phyloP scores from a whole-genome alignment of 2,113 vertebrate genomes.

The Lagopus leucura region DNA sequence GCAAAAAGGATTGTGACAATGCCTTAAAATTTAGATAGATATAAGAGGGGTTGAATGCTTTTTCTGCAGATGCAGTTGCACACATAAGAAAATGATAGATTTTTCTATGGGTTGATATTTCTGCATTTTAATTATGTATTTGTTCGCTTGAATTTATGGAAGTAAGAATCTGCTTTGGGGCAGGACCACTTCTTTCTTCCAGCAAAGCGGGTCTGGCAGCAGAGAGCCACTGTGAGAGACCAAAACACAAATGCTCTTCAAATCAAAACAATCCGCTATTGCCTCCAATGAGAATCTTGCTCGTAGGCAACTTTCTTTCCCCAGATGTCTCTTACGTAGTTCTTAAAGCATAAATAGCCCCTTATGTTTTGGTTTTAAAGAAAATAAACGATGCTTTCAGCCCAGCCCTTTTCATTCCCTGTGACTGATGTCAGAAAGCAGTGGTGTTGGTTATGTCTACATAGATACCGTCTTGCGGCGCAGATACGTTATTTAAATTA shows the following conservation, averaged over 20 bases:
- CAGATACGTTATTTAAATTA: conserved; percentile 71
- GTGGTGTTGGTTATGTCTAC: conserved; percentile 38
- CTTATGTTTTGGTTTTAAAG: conserved; percentile 50
- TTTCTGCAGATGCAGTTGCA: not conserved
- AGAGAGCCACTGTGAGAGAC: not conserved
- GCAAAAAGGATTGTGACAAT: fast-evolving
- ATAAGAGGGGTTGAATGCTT: not conserved
- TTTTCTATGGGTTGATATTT: not conserved
- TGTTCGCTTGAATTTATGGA: not conserved
- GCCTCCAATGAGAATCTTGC: not conserved
- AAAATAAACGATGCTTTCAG: conserved; percentile 60
- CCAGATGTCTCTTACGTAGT: not conserved
- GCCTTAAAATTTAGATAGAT: not conserved
- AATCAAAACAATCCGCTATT: not conserved
- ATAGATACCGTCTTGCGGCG: conserved; percentile 44
- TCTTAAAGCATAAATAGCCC: conserved; percentile 33
- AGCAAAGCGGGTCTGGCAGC: not conserved
- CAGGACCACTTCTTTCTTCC: not conserved
- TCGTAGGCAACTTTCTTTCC: conserved; percentile 31
- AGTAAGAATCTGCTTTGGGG: fast-evolving
- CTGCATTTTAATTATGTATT: not conserved
- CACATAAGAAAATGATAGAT: not conserved
- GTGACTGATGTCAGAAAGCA: conserved; percentile 50
- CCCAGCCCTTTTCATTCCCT: conserved; percentile 27
- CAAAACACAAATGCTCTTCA: not conserved